Base-by-base conservation (phyloP, 2,888 invertebrate species). In the Quadroppia sp. region DNA sequence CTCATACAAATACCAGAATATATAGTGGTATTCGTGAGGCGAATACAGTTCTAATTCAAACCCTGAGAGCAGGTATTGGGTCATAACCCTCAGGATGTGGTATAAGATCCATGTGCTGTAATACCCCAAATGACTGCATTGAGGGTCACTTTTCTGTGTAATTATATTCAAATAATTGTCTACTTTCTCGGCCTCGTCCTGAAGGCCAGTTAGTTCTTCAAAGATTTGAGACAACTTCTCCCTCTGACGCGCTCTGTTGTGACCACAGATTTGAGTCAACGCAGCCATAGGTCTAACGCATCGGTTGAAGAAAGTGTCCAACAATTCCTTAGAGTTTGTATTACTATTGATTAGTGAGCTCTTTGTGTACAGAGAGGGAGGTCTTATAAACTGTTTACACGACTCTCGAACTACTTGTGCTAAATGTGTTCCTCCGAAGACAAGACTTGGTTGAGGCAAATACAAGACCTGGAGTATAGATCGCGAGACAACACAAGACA, bases 31-130 rank as follows among this genome's bases (percentile, higher is more conserved):
- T 84, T 99, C 98, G 82, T 97, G 96, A 30, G 91, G 89, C 75
- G 94, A 93, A 83, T 97, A 98, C 42, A 99, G 85, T 82, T 98
- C 96, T 73, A 98, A 86, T 82, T 97, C 96, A 80, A 99, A 91
- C 0, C 97, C 97, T 28, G 94, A 90, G 79, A 97, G 86, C 48
- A 96, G 86, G 83, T 94, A 97, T 81, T 94, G 90, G 79, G 94
- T 90, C 94, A 97, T 96, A 42, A 94, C 89, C 61, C 90, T 85
- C 70, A 95, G 86, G 64, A 94, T 93, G 82, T 97, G 94, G 84
- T 96, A 95, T 77, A 98, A 86, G 50, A 96, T 88, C 96, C 97
- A 98, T 0, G 95, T 95, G 73, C 91, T 91, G 75, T 82, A 74
- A 82, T 92, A 94, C 0, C 93, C 90, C 67, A 89, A 83, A 82